phyloP scores from a whole-genome alignment of 30 jellyfish, hydroid and myxozoan genomes.

The Pelagia noctiluca region DNA sequence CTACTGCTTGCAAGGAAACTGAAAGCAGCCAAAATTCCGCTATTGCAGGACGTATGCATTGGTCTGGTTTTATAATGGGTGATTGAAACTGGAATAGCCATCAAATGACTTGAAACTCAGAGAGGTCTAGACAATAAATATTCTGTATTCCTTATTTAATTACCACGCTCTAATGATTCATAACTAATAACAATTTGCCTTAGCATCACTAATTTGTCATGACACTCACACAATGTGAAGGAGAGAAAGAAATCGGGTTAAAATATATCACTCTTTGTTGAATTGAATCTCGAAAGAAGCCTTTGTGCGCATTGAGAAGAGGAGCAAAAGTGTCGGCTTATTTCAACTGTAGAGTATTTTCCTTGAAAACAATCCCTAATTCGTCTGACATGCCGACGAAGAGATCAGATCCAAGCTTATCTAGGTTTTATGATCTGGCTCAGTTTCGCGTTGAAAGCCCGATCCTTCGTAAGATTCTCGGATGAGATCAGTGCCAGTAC shows the following conservation, averaged over 20 bases:
- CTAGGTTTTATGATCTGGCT: background rate
- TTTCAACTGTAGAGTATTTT: conserved; percentile 4
- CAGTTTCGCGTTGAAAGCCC: no score
- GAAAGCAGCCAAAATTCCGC: no score
- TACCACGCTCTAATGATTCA: no score
- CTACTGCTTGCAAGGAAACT: no score
- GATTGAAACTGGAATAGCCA: no score
- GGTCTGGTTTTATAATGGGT: no score
- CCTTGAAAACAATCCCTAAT: conserved; percentile 23
- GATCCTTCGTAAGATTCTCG: no score
- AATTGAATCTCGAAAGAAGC: background rate
- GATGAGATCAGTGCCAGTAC: no score
- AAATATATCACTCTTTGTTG: background rate
- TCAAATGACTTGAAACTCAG: no score
- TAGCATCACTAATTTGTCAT: conserved; percentile 7
- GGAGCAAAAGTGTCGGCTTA: conserved; percentile 35
- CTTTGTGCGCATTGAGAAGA: background rate
- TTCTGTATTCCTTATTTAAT: no score
- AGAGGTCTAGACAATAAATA: no score
- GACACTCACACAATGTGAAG: background rate
- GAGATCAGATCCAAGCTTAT: background rate
- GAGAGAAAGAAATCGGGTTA: background rate
- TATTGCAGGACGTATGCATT: no score
- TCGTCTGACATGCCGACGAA: conserved; percentile 22
- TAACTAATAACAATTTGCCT: background rate